Evolutionary conservation across 2,797 vertebrate species (phyloP).

Genomic region (Eospalax fontanierii): DNA sequence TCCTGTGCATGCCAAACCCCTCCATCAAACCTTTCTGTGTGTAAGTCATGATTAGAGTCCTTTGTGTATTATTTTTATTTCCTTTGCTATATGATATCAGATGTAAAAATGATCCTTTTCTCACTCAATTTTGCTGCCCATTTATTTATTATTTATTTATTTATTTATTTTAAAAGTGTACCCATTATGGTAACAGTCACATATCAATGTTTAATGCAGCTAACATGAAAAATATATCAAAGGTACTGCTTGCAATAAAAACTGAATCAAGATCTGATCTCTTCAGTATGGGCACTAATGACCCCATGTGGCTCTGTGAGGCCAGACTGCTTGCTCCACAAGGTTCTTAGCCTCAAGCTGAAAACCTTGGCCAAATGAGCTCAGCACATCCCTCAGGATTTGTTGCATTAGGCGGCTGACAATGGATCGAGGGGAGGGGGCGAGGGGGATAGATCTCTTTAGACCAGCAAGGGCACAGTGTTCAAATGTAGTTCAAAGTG

Average conservation of each 20-base stretch:
- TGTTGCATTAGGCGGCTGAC: conserved; percentile 64
- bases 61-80: conserved; percentile 78
- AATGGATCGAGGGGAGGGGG: too few species aligned
- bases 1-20: neutral
- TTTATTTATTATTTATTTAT: conserved; percentile 83
- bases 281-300: conserved; percentile 67
- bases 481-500: conserved; percentile 38
- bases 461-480: conserved; percentile 28
- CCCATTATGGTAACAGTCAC: conserved; percentile 68
- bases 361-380: conserved; percentile 73
- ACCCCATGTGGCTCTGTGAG: neutral
- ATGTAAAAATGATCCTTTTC: conserved; percentile 63
- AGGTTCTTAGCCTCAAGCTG: conserved; percentile 75
- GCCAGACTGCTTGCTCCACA: conserved; percentile 70
- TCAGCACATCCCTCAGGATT: conserved; percentile 72
- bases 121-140: conserved; percentile 7
- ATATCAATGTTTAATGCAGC: conserved; percentile 76
- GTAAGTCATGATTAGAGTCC: neutral
- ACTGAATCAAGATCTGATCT: conserved; percentile 56
- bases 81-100: conserved; percentile 31
- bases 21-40: conserved; percentile 30
- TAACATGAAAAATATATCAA: conserved; percentile 84
- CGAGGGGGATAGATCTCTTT: conserved; percentile 67
- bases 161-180: conserved; percentile 74
- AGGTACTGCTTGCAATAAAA: conserved; percentile 75